These are phyloP conservation scores for Beaufortia kweichowensis DNA, from an alignment of 2,113 vertebrate species.

Conservation along the genomic window DNA sequence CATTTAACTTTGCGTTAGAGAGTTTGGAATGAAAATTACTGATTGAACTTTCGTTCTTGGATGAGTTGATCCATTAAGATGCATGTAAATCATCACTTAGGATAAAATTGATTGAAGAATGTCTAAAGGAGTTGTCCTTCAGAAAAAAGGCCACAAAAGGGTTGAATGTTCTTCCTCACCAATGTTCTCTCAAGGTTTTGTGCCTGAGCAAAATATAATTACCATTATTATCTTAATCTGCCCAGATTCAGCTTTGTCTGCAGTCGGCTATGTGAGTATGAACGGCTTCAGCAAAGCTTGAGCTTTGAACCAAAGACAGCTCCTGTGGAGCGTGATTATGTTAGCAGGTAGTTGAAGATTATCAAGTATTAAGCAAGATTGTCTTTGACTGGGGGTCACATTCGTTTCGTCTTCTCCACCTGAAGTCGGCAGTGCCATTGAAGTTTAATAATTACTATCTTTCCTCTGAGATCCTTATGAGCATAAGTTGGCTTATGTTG, in stretches of 20 bases:
- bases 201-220: conserved; percentile 3
- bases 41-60: no score
- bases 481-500: no score
- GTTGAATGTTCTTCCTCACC: background rate
- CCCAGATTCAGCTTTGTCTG: conserved; percentile 17
- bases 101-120: background rate
- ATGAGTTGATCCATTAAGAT: background rate
- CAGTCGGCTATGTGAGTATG: background rate
- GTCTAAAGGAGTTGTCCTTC: background rate
- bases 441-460: background rate
- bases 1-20: no score
- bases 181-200: conserved; percentile 8
- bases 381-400: conserved; percentile 11
- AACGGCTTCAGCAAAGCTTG: conserved; percentile 5
- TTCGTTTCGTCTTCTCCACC: background rate
- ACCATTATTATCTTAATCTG: conserved; percentile 28
- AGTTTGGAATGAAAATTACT: no score
- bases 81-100: background rate
- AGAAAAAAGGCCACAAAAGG: background rate
- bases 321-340: conserved; percentile 20
- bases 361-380: conserved; percentile 29
- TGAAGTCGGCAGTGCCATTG: background rate
- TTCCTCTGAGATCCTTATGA: background rate
- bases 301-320: conserved; percentile 23
- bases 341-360: conserved; percentile 14